phyloP scores from a whole-genome alignment of 2,888 invertebrate genomes.

The Cantharis rufa region DNA sequence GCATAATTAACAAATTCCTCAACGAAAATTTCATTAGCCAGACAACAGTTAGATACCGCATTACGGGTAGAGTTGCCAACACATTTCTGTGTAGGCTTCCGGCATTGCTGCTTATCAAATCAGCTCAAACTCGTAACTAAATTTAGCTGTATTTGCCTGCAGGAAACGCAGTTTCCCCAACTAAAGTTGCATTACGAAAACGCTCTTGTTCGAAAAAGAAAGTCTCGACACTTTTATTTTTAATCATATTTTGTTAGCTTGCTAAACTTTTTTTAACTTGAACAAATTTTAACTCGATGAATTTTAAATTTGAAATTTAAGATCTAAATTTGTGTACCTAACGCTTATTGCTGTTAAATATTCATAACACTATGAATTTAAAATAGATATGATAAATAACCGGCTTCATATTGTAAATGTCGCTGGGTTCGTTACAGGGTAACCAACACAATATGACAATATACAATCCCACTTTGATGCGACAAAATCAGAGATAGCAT shows the following conservation, averaged over 20 bases:
- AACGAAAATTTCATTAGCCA: slow-evolving; percentile 32
- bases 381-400: slow-evolving; percentile 28
- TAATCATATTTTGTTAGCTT: slow-evolving; percentile 8
- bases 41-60: slow-evolving; percentile 34
- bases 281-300: slow-evolving; percentile 27
- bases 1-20: slow-evolving; percentile 31
- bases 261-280: slow-evolving; percentile 11
- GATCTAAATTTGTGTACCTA: slow-evolving; percentile 21
- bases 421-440: neutral
- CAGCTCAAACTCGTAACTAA: slow-evolving; percentile 39
- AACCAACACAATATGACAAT: neutral
- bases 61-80: slow-evolving; percentile 31
- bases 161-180: slow-evolving; percentile 32
- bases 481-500: slow-evolving; percentile 22
- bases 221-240: slow-evolving; percentile 13
- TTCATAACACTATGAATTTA: slow-evolving; percentile 31
- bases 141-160: slow-evolving; percentile 38
- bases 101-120: slow-evolving; percentile 39
- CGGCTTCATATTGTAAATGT: slow-evolving; percentile 20
- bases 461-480: slow-evolving; percentile 10
- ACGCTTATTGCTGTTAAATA: slow-evolving; percentile 30
- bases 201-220: slow-evolving; percentile 19
- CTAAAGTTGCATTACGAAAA: slow-evolving; percentile 36
- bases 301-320: slow-evolving; percentile 25
- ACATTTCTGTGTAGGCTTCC: slow-evolving; percentile 36